Evolutionary conservation across 2,888 invertebrate species (phyloP).

Genomic region (Oligia strigilis): DNA sequence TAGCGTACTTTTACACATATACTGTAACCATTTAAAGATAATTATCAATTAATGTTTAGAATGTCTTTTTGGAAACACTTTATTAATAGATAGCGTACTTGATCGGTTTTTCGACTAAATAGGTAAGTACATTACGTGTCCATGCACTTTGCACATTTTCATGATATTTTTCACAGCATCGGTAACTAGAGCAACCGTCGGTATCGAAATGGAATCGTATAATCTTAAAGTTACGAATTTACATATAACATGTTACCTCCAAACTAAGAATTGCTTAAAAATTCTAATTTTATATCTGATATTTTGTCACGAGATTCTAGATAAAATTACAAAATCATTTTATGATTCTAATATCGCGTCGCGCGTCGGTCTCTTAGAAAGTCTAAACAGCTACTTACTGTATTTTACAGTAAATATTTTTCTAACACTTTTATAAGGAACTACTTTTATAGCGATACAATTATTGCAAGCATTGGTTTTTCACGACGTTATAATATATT

Average conservation of each 20-base stretch:
- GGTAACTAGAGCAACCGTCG: neutral
- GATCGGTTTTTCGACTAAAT: slow-evolving; percentile 12
- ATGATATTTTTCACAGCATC: neutral
- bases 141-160: slow-evolving; percentile 8
- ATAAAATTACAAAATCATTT: neutral
- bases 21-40: neutral
- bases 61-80: slow-evolving; percentile 44
- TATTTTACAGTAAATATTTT: slow-evolving; percentile 13
- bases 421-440: neutral
- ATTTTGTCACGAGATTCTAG: neutral
- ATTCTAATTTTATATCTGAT: slow-evolving; percentile 14
- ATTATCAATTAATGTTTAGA: slow-evolving; percentile 9
- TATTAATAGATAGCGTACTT: slow-evolving; percentile 21
- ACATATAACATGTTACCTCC: slow-evolving; percentile 31
- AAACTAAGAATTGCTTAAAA: slow-evolving; percentile 31
- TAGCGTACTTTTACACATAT: slow-evolving; percentile 13
- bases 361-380: no score
- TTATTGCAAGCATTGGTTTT: slow-evolving; percentile 8
- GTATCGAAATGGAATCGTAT: neutral
- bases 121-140: neutral
- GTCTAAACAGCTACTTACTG: neutral
- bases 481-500: neutral
- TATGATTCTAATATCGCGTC: neutral
- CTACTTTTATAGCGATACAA: neutral
- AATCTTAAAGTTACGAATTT: slow-evolving; percentile 37